Evolutionary conservation across 2,113 vertebrate genomes (phyloP).

Genomic region (Eulemur macaco): DNA sequence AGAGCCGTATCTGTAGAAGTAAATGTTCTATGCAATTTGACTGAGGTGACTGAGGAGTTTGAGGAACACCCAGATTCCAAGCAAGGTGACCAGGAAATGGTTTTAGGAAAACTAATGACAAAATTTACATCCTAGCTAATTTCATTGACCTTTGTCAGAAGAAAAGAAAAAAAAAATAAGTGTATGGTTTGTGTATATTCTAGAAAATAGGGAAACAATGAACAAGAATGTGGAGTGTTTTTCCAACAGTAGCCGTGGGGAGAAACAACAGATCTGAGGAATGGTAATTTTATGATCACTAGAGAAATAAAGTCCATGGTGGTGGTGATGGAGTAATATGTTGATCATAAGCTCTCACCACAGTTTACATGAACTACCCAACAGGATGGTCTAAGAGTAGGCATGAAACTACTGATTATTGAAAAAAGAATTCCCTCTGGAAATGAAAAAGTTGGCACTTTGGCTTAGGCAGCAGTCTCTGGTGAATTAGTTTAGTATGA

Average conservation of each 20-base stretch:
- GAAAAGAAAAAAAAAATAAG: background rate
- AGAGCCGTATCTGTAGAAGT: background rate
- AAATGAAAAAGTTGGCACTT: slow-evolving; percentile 5
- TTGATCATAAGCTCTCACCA: background rate
- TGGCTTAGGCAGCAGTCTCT: background rate
- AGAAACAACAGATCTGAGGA: background rate
- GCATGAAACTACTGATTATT: background rate
- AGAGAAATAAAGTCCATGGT: background rate
- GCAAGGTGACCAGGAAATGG: background rate
- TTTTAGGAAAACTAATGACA: slow-evolving; percentile 14
- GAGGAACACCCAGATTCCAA: background rate
- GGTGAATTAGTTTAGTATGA: slow-evolving; percentile 26
- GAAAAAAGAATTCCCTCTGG: background rate
- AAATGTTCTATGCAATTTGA: background rate
- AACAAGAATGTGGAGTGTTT: background rate
- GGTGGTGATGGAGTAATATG: background rate
- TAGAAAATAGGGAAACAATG: background rate
- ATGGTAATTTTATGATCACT: background rate
- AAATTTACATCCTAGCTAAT: slow-evolving; percentile 28
- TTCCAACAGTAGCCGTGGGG: background rate
- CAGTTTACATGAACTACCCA: background rate
- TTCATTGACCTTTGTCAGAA: background rate
- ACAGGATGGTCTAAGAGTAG: background rate
- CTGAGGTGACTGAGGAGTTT: background rate
- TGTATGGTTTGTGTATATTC: background rate